These are phyloP conservation scores for Melanerpes aurifrons DNA, from an alignment of 2,113 vertebrate genomes.

Conservation along the genomic window DNA sequence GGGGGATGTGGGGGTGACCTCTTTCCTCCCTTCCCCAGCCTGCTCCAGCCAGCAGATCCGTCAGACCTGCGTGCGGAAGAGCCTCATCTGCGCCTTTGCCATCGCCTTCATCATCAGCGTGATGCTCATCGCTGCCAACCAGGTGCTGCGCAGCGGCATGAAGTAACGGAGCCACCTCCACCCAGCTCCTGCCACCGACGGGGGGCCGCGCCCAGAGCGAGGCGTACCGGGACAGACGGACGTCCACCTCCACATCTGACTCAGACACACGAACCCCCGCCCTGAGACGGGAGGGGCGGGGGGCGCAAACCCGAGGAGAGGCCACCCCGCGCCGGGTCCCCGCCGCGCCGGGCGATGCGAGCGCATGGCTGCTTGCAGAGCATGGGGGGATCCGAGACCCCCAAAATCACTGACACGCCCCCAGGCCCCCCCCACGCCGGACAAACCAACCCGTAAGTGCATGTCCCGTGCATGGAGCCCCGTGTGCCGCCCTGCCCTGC, in stretches of 20 bases:
- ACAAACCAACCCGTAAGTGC: neutral
- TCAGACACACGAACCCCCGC: no score
- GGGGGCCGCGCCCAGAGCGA: neutral
- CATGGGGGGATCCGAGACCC: neutral
- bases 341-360: neutral
- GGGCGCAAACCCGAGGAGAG: neutral
- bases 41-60: constrained; percentile 97
- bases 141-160: constrained; percentile 97
- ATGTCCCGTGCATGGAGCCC: constrained; percentile 61
- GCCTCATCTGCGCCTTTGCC: constrained; percentile 96
- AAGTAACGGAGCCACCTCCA: constrained; percentile 74
- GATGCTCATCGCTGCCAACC: constrained; percentile 97
- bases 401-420: neutral
- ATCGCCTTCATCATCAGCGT: constrained; percentile 99
- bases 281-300: neutral
- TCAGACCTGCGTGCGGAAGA: constrained; percentile 96
- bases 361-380: neutral
- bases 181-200: neutral
- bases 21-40: constrained; percentile 57
- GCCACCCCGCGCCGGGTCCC: neutral
- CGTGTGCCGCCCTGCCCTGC: neutral
- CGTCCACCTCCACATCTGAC: no score
- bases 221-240: neutral
- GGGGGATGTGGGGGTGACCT: neutral
- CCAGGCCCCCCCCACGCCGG: neutral